These are phyloP conservation scores for Xiphorhynchus erythropygius DNA, from an alignment of 2,797 vertebrate species.

Conservation along the genomic window DNA sequence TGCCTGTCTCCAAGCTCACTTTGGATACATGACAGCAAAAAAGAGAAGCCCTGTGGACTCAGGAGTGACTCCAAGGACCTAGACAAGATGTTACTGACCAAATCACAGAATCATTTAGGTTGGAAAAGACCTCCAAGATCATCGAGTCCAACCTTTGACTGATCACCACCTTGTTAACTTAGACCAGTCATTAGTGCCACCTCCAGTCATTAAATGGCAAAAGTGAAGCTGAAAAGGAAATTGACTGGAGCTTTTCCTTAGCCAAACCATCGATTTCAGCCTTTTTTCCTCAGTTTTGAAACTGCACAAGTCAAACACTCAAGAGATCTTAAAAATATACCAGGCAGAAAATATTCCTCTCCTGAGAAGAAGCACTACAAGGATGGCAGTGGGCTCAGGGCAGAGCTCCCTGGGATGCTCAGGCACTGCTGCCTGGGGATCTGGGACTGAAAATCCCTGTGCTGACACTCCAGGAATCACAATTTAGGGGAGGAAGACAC, in stretches of 20 bases:
- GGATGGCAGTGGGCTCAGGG: accelerated
- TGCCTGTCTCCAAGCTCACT: not conserved
- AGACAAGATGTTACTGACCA: not conserved
- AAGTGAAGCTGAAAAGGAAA: not conserved
- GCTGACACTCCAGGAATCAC: not conserved
- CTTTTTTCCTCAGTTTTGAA: not conserved
- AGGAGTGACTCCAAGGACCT: not conserved
- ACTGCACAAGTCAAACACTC: not conserved
- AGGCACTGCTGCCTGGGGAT: not conserved
- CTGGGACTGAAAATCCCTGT: accelerated
- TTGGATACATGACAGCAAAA: accelerated
- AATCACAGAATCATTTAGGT: not conserved
- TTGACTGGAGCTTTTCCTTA: not conserved
- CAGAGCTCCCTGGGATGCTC: not conserved
- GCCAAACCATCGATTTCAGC: not conserved
- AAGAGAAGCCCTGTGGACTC: not conserved
- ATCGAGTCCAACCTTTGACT: not conserved
- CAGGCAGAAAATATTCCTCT: not conserved
- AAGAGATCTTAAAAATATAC: accelerated
- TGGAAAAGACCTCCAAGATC: not conserved
- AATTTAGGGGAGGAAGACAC: not conserved
- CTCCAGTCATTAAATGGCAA: not conserved
- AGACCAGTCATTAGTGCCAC: not conserved
- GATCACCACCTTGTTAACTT: not conserved
- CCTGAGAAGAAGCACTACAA: not conserved